These are phyloP conservation scores for Anguilla megastoma DNA, from an alignment of 2,797 vertebrate species.

Conservation along the genomic window DNA sequence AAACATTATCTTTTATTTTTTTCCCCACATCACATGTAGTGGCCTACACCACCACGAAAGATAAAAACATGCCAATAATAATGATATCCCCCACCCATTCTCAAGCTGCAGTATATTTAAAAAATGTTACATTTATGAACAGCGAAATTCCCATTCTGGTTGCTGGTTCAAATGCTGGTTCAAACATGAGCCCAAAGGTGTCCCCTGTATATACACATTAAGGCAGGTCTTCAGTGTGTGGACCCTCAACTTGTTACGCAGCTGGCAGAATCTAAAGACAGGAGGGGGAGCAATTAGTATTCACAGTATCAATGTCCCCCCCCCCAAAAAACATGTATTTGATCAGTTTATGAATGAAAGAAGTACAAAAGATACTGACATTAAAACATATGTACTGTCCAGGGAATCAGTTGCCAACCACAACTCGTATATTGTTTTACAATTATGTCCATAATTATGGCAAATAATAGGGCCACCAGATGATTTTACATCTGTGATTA, in stretches of 20 bases:
- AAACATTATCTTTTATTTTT: slow-evolving; percentile 57
- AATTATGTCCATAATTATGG: neutral
- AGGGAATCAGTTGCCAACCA: neutral
- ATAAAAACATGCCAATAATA: slow-evolving; percentile 42
- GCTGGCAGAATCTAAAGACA: slow-evolving; percentile 75
- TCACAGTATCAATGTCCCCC: slow-evolving; percentile 23
- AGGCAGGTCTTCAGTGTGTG: slow-evolving; percentile 64
- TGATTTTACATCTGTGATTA: neutral
- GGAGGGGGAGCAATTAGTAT: slow-evolving; percentile 70
- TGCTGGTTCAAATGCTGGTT: slow-evolving; percentile 68
- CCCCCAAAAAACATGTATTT: neutral
- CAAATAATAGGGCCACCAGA: neutral
- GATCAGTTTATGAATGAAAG: neutral
- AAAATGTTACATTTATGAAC: slow-evolving; percentile 50
- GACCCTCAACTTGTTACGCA: slow-evolving; percentile 55
- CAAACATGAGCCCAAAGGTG: slow-evolving; percentile 67
- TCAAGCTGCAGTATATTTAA: slow-evolving; percentile 63
- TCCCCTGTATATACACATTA: slow-evolving; percentile 63
- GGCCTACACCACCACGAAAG: slow-evolving; percentile 55
- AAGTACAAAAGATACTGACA: neutral
- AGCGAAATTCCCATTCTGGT: slow-evolving; percentile 47
- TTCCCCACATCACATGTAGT: slow-evolving; percentile 56
- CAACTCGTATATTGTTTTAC: neutral
- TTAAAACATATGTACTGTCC: neutral
- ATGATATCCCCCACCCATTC: slow-evolving; percentile 47